Conservation (phyloP, 2,888 invertebrate species). For the Branchellion lobata region DNA sequence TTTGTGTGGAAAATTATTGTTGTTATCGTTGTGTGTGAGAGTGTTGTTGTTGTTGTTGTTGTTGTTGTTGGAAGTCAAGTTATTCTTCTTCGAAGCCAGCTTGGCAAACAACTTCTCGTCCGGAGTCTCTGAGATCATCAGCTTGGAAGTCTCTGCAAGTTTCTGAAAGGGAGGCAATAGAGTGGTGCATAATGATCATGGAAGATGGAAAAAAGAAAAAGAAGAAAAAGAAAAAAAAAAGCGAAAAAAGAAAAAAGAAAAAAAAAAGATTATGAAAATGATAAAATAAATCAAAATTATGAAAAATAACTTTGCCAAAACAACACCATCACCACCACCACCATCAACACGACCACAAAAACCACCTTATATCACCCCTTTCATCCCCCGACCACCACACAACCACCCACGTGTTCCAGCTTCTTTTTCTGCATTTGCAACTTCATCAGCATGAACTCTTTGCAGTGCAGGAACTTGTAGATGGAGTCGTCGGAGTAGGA, state of each 20-base stretch:
- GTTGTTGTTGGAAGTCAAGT: background rate
- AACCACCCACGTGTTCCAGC: constrained; percentile 50
- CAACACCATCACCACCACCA: too few relatives aligned
- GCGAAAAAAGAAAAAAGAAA: too few relatives aligned
- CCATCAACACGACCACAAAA: too few relatives aligned
- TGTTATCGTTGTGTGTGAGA: too few relatives aligned
- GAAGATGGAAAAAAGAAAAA: too few relatives aligned
- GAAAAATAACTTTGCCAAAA: too few relatives aligned
- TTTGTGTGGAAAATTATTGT: too few relatives aligned
- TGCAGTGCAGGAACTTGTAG: constrained; percentile 49
- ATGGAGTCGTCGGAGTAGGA: background rate
- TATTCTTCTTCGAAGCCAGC: background rate
- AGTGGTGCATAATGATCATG: too few relatives aligned
- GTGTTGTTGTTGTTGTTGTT: background rate
- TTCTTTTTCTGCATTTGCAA: constrained; percentile 55
- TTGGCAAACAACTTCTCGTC: background rate
- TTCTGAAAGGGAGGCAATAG: constrained; percentile 51
- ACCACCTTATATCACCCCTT: too few relatives aligned
- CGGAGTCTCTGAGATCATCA: background rate
- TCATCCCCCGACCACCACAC: too few relatives aligned
- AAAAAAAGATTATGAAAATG: background rate
- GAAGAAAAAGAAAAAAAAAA: too few relatives aligned
- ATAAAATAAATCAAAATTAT: too few relatives aligned
- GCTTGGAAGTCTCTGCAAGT: constrained; percentile 54
- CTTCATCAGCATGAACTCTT: constrained; percentile 55